Conservation (phyloP, 1,140 invertebrate genomes). For the Dendroctonus ponderosae region DNA sequence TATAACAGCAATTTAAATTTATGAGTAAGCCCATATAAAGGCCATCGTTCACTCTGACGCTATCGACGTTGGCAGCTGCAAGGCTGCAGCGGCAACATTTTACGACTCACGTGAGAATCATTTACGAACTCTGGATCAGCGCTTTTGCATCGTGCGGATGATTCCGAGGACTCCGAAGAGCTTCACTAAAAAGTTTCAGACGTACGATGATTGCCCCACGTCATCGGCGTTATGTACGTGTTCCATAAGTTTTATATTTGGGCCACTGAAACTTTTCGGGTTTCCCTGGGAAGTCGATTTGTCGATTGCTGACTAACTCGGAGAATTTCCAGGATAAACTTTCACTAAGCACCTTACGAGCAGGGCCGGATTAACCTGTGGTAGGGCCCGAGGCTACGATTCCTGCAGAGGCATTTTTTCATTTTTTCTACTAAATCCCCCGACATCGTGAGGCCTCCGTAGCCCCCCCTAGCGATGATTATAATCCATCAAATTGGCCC, state of each 20-base stretch:
- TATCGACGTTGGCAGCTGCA: constrained; percentile 21
- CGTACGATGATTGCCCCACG: constrained; percentile 20
- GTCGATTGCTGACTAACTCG: no score
- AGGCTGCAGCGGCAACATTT: constrained; percentile 13
- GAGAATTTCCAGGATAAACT: no score
- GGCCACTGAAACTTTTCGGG: background rate
- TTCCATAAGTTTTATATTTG: constrained; percentile 19
- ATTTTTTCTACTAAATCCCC: no score
- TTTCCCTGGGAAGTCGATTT: no score
- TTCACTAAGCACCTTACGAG: no score
- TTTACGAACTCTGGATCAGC: constrained; percentile 29
- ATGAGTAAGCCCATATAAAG: constrained; percentile 9
- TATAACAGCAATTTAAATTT: constrained; percentile 10
- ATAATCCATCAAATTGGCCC: no score
- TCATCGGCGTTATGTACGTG: constrained; percentile 19
- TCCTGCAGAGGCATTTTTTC: no score
- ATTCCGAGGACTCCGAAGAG: constrained; percentile 8
- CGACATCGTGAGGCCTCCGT: no score
- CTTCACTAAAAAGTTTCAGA: constrained; percentile 22
- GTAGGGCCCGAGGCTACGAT: no score
- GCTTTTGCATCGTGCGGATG: constrained; percentile 17
- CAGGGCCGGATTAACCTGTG: no score
- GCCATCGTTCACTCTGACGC: constrained; percentile 12
- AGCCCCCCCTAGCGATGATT: no score
- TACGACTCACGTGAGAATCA: constrained; percentile 29